Evolutionary conservation across 2,797 vertebrate genomes (phyloP).

Genomic region (Pelochelys cantorii): DNA sequence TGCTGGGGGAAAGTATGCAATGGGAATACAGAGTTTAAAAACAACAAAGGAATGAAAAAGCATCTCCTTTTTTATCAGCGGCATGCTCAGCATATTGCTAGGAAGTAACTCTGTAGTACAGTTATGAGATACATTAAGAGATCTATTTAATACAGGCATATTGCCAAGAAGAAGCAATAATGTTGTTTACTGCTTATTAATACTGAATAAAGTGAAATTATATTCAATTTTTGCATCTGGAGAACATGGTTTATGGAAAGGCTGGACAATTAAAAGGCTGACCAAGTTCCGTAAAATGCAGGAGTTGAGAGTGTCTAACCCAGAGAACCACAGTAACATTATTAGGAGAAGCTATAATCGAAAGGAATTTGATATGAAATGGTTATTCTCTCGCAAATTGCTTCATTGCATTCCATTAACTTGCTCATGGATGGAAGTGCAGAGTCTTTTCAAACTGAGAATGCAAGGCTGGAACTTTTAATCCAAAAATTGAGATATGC

Average conservation of each 20-base stretch:
- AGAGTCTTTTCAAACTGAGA: constrained; percentile 2
- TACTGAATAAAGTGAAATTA: constrained; percentile 73
- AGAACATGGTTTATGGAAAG: constrained; percentile 69
- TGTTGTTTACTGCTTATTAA: constrained; percentile 77
- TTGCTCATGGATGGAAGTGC: constrained; percentile 26
- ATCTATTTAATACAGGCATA: constrained; percentile 69
- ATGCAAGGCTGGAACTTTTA: constrained; percentile 12
- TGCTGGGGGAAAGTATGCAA: constrained; percentile 27
- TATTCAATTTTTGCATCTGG: constrained; percentile 73
- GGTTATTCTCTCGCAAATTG: constrained; percentile 43
- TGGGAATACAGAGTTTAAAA: constrained; percentile 48
- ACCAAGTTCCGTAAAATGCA: constrained; percentile 35
- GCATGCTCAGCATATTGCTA: constrained; percentile 49
- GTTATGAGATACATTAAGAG: constrained; percentile 66
- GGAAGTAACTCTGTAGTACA: constrained; percentile 64
- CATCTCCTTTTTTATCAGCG: constrained; percentile 43
- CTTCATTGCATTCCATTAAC: constrained; percentile 34
- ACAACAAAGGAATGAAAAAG: constrained; percentile 43
- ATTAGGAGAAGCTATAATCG: constrained; percentile 21
- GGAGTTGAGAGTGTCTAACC: constrained; percentile 18
- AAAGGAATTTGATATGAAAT: constrained; percentile 20
- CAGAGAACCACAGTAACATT: background rate
- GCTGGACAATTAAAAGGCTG: constrained; percentile 63
- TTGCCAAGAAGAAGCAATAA: constrained; percentile 66
- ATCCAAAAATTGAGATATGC: constrained; percentile 40